Evolutionary conservation across 2,888 invertebrate genomes (phyloP).

Genomic region (Caenorhabditis uteleia): DNA sequence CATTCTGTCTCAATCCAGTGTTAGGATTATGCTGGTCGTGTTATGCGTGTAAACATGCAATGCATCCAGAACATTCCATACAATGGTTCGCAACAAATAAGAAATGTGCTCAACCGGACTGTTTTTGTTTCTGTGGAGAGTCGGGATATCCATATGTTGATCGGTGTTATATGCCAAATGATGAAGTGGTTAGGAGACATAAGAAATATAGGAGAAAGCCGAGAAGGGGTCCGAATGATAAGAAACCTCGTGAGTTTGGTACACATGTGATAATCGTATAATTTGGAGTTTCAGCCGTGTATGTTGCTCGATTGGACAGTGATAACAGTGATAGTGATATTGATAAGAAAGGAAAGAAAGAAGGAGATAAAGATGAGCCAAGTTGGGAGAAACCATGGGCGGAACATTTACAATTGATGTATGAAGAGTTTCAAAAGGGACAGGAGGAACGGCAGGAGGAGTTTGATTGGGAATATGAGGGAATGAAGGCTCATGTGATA

Average conservation of each 20-base stretch:
- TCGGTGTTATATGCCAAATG: slow-evolving; percentile 15
- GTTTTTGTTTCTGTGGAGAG: slow-evolving; percentile 20
- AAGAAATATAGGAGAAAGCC: not conserved
- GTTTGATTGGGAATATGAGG: not conserved
- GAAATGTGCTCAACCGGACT: slow-evolving; percentile 14
- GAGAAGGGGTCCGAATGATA: not conserved
- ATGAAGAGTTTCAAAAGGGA: too few relatives aligned
- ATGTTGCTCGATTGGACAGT: not conserved
- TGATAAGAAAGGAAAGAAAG: too few relatives aligned
- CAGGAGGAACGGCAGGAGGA: not conserved
- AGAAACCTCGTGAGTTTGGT: not conserved
- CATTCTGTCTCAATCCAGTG: slow-evolving; percentile 29
- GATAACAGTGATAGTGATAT: not conserved
- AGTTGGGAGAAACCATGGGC: too few relatives aligned
- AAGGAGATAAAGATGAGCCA: too few relatives aligned
- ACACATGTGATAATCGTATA: not conserved
- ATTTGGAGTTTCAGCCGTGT: not conserved
- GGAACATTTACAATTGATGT: too few relatives aligned
- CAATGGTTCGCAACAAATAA: slow-evolving; percentile 17
- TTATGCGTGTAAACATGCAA: slow-evolving; percentile 38
- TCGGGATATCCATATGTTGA: slow-evolving; percentile 18
- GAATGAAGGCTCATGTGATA: too few relatives aligned
- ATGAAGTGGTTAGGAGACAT: not conserved
- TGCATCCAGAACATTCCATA: slow-evolving; percentile 44
- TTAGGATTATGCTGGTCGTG: slow-evolving; percentile 31